phyloP scores from a whole-genome alignment of 2,113 vertebrate species.

The Cyanoramphus novaezelandiae region DNA sequence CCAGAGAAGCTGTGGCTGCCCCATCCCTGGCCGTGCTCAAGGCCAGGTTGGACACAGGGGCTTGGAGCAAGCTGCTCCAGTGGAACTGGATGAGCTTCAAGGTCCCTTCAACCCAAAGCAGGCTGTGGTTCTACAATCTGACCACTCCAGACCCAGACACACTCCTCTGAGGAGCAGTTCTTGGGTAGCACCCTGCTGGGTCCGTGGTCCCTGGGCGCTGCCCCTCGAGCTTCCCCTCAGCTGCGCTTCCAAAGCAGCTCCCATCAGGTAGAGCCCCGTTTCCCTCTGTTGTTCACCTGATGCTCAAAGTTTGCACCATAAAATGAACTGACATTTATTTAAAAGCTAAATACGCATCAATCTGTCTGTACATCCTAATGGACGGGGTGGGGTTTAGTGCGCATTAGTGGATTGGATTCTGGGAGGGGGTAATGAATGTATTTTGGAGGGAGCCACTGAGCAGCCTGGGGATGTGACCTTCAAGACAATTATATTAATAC shows the following conservation, averaged over 20 bases:
- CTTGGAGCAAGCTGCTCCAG: no score
- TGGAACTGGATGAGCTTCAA: not conserved
- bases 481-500: not conserved
- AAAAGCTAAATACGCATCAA: not conserved
- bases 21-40: no score
- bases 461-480: not conserved
- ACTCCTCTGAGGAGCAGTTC: not conserved
- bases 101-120: not conserved
- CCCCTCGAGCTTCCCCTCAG: not conserved
- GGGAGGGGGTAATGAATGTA: not conserved
- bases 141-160: not conserved
- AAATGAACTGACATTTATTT: not conserved
- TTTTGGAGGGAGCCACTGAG: not conserved
- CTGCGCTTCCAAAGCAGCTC: not conserved
- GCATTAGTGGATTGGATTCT: not conserved
- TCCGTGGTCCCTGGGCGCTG: not conserved
- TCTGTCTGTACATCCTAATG: not conserved
- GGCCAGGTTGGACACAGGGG: no score
- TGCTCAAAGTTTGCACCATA: not conserved
- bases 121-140: not conserved
- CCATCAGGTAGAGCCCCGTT: fast-evolving
- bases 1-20: not conserved
- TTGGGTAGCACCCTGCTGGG: not conserved
- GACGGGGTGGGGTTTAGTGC: not conserved
- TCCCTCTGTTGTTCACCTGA: not conserved